phyloP scores from a whole-genome alignment of 2,888 invertebrate genomes.

The Spatulosminthurus flaviceps region DNA sequence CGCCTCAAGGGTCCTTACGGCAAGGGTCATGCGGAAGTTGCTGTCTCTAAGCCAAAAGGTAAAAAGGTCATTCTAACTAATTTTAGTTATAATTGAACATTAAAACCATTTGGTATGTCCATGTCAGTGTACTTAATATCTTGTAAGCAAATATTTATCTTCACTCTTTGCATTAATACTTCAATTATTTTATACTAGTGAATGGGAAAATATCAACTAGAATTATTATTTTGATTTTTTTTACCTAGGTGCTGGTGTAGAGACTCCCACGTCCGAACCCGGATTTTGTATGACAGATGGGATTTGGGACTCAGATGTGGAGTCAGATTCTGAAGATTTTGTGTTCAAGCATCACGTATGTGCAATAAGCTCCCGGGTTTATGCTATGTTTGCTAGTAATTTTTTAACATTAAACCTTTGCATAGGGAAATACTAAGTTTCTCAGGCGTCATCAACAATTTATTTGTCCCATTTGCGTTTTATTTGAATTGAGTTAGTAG shows the following conservation, averaged over 20 bases:
- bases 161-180: neutral
- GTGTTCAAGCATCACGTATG: slow-evolving; percentile 79
- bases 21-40: slow-evolving; percentile 96
- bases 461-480: no score
- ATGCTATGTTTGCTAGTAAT: no score
- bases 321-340: slow-evolving; percentile 85
- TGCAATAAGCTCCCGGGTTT: neutral
- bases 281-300: slow-evolving; percentile 81
- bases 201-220: neutral
- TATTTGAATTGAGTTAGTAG: no score
- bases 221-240: neutral
- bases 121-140: no score
- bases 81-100: no score
- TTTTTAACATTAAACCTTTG: no score
- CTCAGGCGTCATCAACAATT: no score
- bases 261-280: slow-evolving; percentile 94
- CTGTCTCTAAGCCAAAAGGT: slow-evolving; percentile 89
- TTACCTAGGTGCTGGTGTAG: slow-evolving; percentile 78
- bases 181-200: neutral
- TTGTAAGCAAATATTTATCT: neutral
- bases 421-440: no score
- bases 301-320: slow-evolving; percentile 89
- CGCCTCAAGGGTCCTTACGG: slow-evolving; percentile 97
- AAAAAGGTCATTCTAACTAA: neutral
- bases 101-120: no score